Conservation (phyloP, 2,797 vertebrate genomes). For the Meda fulgida region DNA sequence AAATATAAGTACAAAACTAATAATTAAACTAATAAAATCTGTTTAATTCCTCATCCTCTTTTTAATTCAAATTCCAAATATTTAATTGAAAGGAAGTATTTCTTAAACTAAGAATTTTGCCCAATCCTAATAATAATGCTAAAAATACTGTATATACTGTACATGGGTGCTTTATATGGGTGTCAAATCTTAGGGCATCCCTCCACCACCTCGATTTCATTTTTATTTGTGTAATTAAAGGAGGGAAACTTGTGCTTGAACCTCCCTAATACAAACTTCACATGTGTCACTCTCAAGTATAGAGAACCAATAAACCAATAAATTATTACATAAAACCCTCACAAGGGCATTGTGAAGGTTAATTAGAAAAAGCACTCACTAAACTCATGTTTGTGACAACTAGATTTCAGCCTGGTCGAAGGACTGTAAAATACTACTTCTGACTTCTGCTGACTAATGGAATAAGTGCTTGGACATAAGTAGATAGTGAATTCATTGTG, state of each 20-base stretch:
- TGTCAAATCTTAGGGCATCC: background rate
- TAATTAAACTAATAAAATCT: background rate
- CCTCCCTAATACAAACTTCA: background rate
- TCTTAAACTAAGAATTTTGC: too few species aligned
- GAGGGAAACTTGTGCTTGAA: background rate
- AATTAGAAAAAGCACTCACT: conserved; percentile 4
- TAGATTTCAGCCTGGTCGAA: background rate
- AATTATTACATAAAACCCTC: background rate
- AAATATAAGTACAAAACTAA: background rate
- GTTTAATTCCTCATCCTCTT: background rate
- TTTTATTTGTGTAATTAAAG: background rate
- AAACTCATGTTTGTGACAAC: background rate
- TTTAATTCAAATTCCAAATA: background rate
- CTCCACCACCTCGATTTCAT: background rate
- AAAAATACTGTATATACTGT: too few species aligned
- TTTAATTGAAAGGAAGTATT: background rate
- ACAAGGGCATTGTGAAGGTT: background rate
- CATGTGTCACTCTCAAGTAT: background rate
- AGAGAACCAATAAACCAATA: background rate
- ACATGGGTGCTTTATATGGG: background rate
- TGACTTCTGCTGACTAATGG: background rate
- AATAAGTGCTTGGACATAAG: background rate
- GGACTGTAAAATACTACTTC: background rate
- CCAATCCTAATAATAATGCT: too few species aligned
- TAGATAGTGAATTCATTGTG: background rate